Percentiles rank a stretch among this genome's conserved stretches.
These are phyloP conservation scores for Aegotheles bennettii DNA, from an alignment of 2,113 vertebrate genomes.

Conservation along the genomic window DNA sequence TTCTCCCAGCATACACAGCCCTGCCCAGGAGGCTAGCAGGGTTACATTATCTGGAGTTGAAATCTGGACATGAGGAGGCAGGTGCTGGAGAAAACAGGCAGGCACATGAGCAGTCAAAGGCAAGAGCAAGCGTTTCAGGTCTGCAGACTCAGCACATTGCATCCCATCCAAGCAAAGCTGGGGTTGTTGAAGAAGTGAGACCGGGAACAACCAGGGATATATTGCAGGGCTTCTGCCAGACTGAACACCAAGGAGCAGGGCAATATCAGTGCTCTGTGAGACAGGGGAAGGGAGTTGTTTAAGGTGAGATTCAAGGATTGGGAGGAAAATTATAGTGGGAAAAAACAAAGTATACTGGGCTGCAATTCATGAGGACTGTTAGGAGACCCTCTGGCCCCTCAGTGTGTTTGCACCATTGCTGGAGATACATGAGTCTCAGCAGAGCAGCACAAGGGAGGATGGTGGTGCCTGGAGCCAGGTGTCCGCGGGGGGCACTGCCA, in stretches of 20 bases:
- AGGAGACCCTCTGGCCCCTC: not conserved
- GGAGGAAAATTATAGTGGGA: not conserved
- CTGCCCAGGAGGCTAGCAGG: slow-evolving; percentile 61
- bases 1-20: slow-evolving; percentile 49
- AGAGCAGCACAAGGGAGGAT: not conserved
- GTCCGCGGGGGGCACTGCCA: fast-evolving
- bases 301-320: not conserved
- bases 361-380: not conserved
- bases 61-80: slow-evolving; percentile 65
- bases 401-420: fast-evolving
- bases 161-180: not conserved
- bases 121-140: slow-evolving; percentile 46
- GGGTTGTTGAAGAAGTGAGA: not conserved
- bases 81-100: slow-evolving; percentile 56
- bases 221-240: not conserved
- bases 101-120: slow-evolving; percentile 56
- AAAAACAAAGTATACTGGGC: not conserved
- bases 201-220: not conserved
- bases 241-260: not conserved
- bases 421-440: fast-evolving
- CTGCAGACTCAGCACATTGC: slow-evolving; percentile 50
- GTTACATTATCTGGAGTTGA: slow-evolving; percentile 39
- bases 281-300: not conserved
- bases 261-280: not conserved
- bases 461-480: fast-evolving